Conservation (phyloP, 2,888 invertebrate genomes). For the Coenonympha glycerion region DNA sequence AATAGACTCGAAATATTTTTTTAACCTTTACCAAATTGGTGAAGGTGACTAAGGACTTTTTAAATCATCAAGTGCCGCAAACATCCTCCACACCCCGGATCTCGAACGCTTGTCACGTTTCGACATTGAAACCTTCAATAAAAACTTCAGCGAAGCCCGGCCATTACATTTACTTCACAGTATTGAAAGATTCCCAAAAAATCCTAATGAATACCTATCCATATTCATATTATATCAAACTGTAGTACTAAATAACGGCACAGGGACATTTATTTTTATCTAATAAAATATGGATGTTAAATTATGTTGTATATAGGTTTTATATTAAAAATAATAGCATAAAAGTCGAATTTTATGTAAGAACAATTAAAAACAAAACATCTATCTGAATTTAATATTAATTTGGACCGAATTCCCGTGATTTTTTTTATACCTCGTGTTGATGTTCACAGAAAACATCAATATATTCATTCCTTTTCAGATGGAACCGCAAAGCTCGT, state of each 20-base stretch:
- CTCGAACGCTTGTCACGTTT: conserved; percentile 19
- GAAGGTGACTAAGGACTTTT: conserved; percentile 2
- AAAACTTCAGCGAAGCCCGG: conserved; percentile 15
- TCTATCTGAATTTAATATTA: no score
- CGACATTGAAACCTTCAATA: conserved; percentile 22
- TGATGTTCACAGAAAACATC: neutral
- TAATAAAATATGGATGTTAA: neutral
- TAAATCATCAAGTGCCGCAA: conserved; percentile 23
- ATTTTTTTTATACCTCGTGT: neutral
- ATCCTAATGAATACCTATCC: neutral
- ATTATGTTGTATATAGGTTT: no score
- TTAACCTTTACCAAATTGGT: conserved; percentile 12
- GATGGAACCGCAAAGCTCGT: conserved; percentile 1
- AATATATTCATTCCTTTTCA: neutral
- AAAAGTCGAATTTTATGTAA: no score
- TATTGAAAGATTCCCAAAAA: conserved; percentile 3
- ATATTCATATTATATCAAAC: neutral
- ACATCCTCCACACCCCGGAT: conserved; percentile 17
- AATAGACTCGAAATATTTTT: conserved; percentile 10
- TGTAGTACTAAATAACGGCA: no score
- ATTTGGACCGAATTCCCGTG: no score
- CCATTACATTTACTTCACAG: neutral
- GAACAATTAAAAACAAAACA: no score
- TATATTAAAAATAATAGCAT: no score
- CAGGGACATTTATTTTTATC: no score